Evolutionary conservation across 2,888 invertebrate species (phyloP), one percentile per base, ranked within the genome.

Genomic region (Anthophora plumipes): DNA sequence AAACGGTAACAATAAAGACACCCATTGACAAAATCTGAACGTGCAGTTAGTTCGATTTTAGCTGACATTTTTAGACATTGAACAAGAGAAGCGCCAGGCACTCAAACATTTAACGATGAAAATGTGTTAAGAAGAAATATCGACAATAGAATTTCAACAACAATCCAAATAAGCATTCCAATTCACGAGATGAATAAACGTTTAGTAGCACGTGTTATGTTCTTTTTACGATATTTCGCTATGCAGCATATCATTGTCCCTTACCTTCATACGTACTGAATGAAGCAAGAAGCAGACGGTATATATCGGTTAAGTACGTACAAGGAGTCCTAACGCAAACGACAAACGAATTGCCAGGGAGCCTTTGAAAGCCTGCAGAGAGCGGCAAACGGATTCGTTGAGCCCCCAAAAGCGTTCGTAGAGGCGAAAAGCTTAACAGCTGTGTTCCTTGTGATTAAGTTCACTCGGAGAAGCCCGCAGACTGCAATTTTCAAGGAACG

Each of bases 361-460:
- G 46, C 55, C 20, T 31, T 22, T 63, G 72, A 48, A 48, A 72
- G 55, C 31, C 72, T 64, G 41, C 41, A 48, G 20, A 41, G 20
- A 76, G 50, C 48, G 14, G 55, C 48, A 72, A 39, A 57, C 63
- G 75, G 72, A 76, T 71, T 72, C 63, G 55, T 31, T 43, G 72
- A 76, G 61, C 41, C 48, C 20, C 46, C 52, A 43, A 63, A 71
- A 75, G 61, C 61, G 54, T 46, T 63, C 55, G 54, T 22, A 71
- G 39, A 46, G 54, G 22, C 48, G 71, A 71, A 75, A 75, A 63
- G 71, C 75, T 75, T 75, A 75, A 55, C 75, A 55, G 75, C 71
- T 71, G 54, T 71, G 75, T 75, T 75, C 75, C 75, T 75, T 71
- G 75, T 75, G 71, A 75, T 75, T 75, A 75, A 75, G 75, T 75